Evolutionary conservation across 2,113 vertebrate genomes (phyloP), one percentile per base, ranked within the genome.

Genomic region (Natator depressus): DNA sequence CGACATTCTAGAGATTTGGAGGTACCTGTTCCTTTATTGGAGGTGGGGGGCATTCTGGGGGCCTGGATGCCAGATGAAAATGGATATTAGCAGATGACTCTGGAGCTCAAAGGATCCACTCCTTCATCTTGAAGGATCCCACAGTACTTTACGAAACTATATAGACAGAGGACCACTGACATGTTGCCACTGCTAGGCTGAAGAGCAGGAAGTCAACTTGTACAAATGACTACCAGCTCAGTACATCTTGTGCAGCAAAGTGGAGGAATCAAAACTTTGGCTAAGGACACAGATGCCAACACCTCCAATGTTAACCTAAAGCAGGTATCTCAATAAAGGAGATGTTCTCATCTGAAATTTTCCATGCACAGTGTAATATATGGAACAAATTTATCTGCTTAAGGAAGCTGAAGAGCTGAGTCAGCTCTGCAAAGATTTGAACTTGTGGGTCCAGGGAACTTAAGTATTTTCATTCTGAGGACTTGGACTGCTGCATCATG

Each of bases 371-470:
- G 35, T 76, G 13, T 55, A 76, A 6, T 5, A 10, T 7, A 14
- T 13, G 72, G 79, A 91, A 91, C 9, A 80, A 59, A 16, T n/a
- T 81, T 16, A 14, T 2, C 29, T 79, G 6, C 53, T 80, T 75
- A 49, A 87, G 46, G 42, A 54, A 51, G 11, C 31, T 2, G 50
- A 88, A 50, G 29, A 91, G 53, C 27, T 90, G 84, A 93, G 95
- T 84, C 4, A 5, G 14, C 25, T 69, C 65, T 9, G 65, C 17
- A 69, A 35, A 69, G 14, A 62, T 62, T n/a, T n/a, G 31, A 69
- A 69, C 65, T 13, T n/a, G 31, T n/a, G 65, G 65, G 7, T 69
- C 35, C 35, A 59, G 55, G 5, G 25, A 59, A 27, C 10, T 27
- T 59, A 59, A 53, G 13, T 53, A 20, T 53, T 59, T 59, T 25